Evolutionary conservation across 2,797 vertebrate genomes (phyloP), one percentile per base, ranked within the genome.

Genomic region (Rachycentron canadum): DNA sequence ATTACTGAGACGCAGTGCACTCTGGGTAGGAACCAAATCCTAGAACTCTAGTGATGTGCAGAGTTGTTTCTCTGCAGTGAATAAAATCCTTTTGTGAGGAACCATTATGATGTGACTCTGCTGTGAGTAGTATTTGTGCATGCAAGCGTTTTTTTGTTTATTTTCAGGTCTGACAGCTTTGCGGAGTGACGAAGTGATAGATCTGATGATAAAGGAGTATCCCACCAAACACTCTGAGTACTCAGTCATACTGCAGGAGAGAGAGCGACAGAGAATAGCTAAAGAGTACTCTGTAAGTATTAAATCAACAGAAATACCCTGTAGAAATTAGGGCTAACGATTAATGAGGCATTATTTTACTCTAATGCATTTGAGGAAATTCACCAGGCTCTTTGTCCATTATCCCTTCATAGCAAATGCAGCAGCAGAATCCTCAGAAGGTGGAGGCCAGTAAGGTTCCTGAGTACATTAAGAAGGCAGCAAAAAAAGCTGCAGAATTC

Each of bases 171-270:
- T 99, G 65, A 99, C 98, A 10, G 98, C 98, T 69, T 91, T 99
- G 85, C 96, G 98, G 59, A 99, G 98, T 62, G 98, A 99, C 85
- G 98, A 99, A 92, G 98, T 99, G 49, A 99, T 99, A 73, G 98
- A 99, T 92, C 94, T 99, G 85, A 99, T 99, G 98, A 99, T 99
- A 89, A 99, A 98, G 86, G 98, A 99, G 87, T 99, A 99, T 85
- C 98, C 98, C 69, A 91, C 94, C 81, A 99, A 99, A 88, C 98
- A 99, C 57, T 95, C 97, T 0, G 98, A 99, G 69, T 99, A 99
- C 91, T 98, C 98, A 0, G 97, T 99, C 69, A 98, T 99, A 77
- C 95, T 99, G 50, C 98, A 99, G 83, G 98, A 99, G 86, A 96
- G 96, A 62, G 98, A 99, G 59, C 95, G 98, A 0, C 97, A 98